Percentiles rank a stretch among this genome's conserved stretches.
These are phyloP conservation scores for Parochlus steinenii DNA, from an alignment of 2,888 invertebrate species.

Conservation along the genomic window DNA sequence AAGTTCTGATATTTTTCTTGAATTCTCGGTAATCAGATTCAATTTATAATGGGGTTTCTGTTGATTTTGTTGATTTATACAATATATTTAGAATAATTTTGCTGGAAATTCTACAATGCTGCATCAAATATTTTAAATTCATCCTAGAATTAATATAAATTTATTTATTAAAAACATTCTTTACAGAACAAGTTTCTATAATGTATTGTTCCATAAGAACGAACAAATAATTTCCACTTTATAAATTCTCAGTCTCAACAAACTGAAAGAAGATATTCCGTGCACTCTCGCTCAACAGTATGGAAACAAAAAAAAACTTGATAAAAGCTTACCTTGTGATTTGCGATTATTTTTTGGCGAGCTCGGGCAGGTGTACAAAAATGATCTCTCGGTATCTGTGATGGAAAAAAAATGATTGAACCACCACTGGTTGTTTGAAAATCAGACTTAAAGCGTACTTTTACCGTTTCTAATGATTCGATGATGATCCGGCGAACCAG, in stretches of 20 bases:
- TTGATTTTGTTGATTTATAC: too few species aligned
- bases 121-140: too few species aligned
- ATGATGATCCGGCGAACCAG: slow-evolving; percentile 58
- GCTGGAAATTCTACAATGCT: too few species aligned
- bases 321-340: slow-evolving; percentile 15
- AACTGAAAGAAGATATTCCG: neutral
- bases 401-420: slow-evolving; percentile 4
- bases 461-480: slow-evolving; percentile 53
- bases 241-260: neutral
- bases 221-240: neutral
- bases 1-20: too few species aligned
- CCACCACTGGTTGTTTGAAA: slow-evolving; percentile 11
- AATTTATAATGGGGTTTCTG: too few species aligned
- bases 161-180: neutral
- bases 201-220: neutral
- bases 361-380: slow-evolving; percentile 28
- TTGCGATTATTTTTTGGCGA: slow-evolving; percentile 21
- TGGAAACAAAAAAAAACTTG: too few species aligned
- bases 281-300: too few species aligned
- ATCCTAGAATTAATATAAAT: too few species aligned
- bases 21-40: too few species aligned
- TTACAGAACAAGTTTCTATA: neutral
- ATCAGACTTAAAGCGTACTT: slow-evolving; percentile 11
- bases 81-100: too few species aligned
- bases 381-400: slow-evolving; percentile 28